Conservation (phyloP, 2,797 vertebrate species). For the Intellagama lesueurii region DNA sequence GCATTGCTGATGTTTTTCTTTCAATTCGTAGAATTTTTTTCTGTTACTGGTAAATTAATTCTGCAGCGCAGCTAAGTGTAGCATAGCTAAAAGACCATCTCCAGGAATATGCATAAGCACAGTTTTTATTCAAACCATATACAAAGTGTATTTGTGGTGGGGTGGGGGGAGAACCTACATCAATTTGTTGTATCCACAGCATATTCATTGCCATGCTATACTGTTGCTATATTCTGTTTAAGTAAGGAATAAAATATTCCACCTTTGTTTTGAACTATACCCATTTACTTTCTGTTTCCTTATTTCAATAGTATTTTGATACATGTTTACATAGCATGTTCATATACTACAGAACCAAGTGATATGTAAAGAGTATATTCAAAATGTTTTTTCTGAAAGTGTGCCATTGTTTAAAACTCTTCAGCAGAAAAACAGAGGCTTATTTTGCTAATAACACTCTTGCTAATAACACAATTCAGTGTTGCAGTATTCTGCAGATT, state of each 20-base stretch:
- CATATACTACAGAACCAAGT: not conserved
- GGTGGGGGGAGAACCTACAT: not conserved
- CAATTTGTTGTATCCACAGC: not conserved
- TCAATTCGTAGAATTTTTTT: slow-evolving; percentile 61
- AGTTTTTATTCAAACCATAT: slow-evolving; percentile 34
- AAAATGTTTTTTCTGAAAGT: not conserved
- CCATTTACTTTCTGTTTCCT: slow-evolving; percentile 4
- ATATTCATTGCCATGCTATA: not conserved
- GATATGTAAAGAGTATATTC: not conserved
- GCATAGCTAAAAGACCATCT: slow-evolving; percentile 42
- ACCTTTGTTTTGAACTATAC: not conserved
- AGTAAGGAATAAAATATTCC: not conserved
- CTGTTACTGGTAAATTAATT: slow-evolving; percentile 64
- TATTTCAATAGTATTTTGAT: slow-evolving; percentile 9
- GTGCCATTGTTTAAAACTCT: not conserved
- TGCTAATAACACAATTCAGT: not conserved
- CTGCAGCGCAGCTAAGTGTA: slow-evolving; percentile 60
- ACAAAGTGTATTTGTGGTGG: slow-evolving; percentile 32
- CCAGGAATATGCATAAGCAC: slow-evolving; percentile 48
- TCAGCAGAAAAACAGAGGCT: not conserved
- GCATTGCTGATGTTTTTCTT: slow-evolving; percentile 71
- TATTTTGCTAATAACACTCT: not conserved
- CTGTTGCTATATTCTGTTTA: slow-evolving; percentile 26
- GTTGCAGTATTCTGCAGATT: not conserved
- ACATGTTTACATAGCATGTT: not conserved